Evolutionary conservation across 2,888 invertebrate species (phyloP).

Genomic region (Cheilosia vulpina): DNA sequence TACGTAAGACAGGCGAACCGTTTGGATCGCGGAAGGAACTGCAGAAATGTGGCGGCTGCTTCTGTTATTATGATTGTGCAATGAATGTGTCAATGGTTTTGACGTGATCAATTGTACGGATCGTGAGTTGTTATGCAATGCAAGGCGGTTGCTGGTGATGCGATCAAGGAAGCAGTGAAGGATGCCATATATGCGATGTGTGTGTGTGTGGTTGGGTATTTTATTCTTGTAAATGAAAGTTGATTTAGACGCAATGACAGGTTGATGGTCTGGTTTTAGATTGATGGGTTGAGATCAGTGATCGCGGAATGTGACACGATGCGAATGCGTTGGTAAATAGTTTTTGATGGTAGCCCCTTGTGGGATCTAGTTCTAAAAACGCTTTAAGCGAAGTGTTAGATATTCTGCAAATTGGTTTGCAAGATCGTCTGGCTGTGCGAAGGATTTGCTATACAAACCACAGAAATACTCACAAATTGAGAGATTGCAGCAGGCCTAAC

Average conservation of each 20-base stretch:
- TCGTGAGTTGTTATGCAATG: conserved; percentile 67
- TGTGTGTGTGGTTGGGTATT: conserved; percentile 25
- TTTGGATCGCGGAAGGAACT: conserved; percentile 72
- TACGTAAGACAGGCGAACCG: conserved; percentile 6
- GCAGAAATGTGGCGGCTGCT: conserved; percentile 53
- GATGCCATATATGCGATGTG: conserved; percentile 66
- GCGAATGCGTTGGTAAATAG: not conserved
- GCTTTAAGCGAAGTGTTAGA: too few species aligned
- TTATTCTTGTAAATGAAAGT: conserved; percentile 42
- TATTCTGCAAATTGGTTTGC: too few species aligned
- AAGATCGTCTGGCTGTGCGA: too few species aligned
- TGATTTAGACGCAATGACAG: conserved; percentile 60
- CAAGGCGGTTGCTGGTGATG: conserved; percentile 28
- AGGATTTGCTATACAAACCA: too few species aligned
- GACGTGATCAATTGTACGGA: conserved; percentile 74
- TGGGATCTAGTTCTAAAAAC: too few species aligned
- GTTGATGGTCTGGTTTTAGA: conserved; percentile 67
- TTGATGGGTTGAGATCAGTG: conserved; percentile 56
- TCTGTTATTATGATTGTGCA: conserved; percentile 73
- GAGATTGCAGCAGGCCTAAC: too few species aligned
- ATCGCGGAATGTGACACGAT: conserved; percentile 28
- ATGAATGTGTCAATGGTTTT: conserved; percentile 74
- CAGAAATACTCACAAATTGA: too few species aligned
- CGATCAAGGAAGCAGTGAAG: conserved; percentile 66
- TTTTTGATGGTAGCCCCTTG: not conserved